Evolutionary conservation across 2,797 vertebrate species (phyloP).

Genomic region (Chelmon rostratus): DNA sequence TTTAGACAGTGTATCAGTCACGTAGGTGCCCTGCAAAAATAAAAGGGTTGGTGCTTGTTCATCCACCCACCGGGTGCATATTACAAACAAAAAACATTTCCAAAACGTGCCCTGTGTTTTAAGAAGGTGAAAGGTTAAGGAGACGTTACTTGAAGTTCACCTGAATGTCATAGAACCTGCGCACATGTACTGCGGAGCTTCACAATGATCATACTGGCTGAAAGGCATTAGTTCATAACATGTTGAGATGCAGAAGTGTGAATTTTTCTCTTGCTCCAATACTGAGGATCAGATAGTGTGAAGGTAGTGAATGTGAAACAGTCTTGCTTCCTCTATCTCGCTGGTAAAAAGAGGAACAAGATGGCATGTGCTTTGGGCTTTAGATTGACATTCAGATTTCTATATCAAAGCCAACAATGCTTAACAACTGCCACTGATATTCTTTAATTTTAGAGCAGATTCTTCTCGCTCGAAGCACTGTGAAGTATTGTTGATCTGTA

Average conservation of each 20-base stretch:
- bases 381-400: conserved; percentile 7
- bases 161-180: not conserved
- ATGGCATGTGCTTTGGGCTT: not conserved
- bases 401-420: not conserved
- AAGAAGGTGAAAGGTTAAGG: conserved; percentile 39
- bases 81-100: conserved; percentile 43
- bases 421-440: not conserved
- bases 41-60: conserved; percentile 27
- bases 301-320: not conserved
- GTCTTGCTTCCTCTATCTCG: conserved; percentile 22
- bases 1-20: conserved; percentile 60
- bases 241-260: not conserved
- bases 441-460: not conserved
- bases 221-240: not conserved
- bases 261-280: not conserved
- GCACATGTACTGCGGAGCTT: not conserved
- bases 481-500: not conserved
- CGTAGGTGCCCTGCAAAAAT: conserved; percentile 45
- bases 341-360: conserved; percentile 20
- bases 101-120: conserved; percentile 29
- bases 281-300: not conserved
- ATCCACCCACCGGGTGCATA: conserved; percentile 43
- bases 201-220: not conserved
- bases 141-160: conserved; percentile 46
- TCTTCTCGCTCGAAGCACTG: not conserved